phyloP scores from a whole-genome alignment of 2,888 invertebrate species.

The Drosophila percnosoma region DNA sequence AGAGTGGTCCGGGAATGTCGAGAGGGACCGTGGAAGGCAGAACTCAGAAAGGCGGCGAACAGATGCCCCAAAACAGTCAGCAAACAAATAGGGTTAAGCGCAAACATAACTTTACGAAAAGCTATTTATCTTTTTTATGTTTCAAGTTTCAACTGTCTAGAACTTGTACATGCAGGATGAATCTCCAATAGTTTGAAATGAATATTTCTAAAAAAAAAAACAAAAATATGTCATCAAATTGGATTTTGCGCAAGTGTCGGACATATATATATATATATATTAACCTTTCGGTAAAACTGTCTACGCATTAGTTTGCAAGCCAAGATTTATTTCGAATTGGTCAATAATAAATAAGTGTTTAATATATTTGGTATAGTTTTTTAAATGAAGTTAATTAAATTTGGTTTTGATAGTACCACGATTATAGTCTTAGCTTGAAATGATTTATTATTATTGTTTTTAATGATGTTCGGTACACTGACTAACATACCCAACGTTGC shows the following conservation, averaged over 20 bases:
- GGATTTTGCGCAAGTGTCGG: neutral
- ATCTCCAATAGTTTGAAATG: constrained; percentile 17
- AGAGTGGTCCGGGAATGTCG: constrained; percentile 15
- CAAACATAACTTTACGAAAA: constrained; percentile 49
- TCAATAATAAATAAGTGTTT: neutral
- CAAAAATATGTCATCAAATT: neutral
- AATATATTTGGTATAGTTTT: neutral
- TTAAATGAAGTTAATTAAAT: neutral
- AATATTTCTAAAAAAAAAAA: neutral
- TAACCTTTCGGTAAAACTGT: neutral
- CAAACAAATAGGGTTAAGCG: constrained; percentile 65
- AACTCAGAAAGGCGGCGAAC: constrained; percentile 30
- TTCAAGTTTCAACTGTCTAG: constrained; percentile 12
- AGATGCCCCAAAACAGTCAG: constrained; percentile 33
- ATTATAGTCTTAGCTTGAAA: neutral
- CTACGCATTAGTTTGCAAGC: neutral
- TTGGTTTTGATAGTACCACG: too few species aligned
- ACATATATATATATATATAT: neutral
- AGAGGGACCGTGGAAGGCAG: constrained; percentile 26
- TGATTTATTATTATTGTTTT: neutral
- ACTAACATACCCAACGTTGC: neutral
- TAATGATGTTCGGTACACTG: neutral
- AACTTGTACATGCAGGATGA: constrained; percentile 22
- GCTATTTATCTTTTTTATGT: constrained; percentile 31
- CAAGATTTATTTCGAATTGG: neutral